Percentiles rank a stretch among this genome's conserved stretches.
These are phyloP conservation scores for Chaenocephalus aceratus DNA, from an alignment of 2,113 vertebrate species.

Conservation along the genomic window DNA sequence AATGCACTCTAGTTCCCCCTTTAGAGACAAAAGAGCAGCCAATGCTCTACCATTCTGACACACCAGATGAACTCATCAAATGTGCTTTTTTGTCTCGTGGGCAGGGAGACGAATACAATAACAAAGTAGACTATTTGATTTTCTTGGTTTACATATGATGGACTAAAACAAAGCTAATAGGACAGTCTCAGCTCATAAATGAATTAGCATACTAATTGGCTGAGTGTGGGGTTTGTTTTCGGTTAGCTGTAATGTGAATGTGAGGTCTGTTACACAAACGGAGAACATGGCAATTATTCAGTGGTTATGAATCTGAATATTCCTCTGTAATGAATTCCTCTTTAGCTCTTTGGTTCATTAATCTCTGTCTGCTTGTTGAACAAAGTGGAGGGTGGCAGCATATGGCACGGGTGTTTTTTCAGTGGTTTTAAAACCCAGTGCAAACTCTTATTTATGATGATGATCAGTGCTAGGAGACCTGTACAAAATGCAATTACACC, in stretches of 20 bases:
- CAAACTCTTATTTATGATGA: conserved; percentile 49
- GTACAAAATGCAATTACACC: conserved; percentile 29
- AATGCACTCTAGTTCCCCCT: conserved; percentile 52
- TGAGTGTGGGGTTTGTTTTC: conserved; percentile 49
- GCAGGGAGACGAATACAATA: conserved; percentile 29
- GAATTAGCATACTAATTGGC: conserved; percentile 62
- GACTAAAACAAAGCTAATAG: conserved; percentile 38
- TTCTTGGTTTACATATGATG: conserved; percentile 28
- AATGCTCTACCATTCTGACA: conserved; percentile 28
- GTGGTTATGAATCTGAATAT: conserved; percentile 55
- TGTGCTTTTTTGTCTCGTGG: conserved; percentile 30
- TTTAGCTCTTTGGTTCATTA: conserved; percentile 62
- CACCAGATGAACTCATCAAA: conserved; percentile 50
- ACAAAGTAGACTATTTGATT: conserved; percentile 30
- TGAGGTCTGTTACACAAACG: conserved; percentile 56
- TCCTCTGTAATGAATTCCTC: conserved; percentile 62
- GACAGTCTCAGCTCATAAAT: conserved; percentile 49
- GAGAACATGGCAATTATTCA: conserved; percentile 62
- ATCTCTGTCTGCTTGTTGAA: conserved; percentile 68
- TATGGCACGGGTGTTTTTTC: conserved; percentile 30
- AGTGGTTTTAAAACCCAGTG: conserved; percentile 41
- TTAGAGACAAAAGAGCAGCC: conserved; percentile 63
- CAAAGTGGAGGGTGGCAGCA: conserved; percentile 51
- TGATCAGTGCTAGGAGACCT: conserved; percentile 13
- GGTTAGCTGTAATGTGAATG: conserved; percentile 22